Base-by-base conservation (phyloP, 2,888 invertebrate genomes). In the Leuctra nigra region DNA sequence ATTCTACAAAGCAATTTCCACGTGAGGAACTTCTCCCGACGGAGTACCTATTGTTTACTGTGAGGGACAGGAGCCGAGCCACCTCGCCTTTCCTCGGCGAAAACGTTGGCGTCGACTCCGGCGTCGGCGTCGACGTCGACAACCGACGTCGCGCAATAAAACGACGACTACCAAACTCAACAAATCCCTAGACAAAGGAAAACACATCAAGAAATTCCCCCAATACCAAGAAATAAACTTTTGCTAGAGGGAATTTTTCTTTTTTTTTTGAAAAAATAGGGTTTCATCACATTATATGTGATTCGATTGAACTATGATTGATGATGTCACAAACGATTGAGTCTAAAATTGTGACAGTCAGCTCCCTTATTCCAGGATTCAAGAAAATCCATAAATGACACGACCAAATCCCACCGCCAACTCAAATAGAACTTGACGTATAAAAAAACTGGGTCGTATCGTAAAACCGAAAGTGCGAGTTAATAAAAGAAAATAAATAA, bases 1-100 rank as follows among this genome's bases (percentile, higher is more conserved):
- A 50, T 50, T 50, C 20, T 50, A 50, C 50, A 35, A 50, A 50
- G 50, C 50, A 50, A 50, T 50, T 50, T 50, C 50, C 50, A 50
- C 50, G 50, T 50, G 50, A 50, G 33, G 29, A 50, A 50, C 14
- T 18, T 33, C 50, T 50, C 50, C 50, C 50, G 13, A 6, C 18
- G 50, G 50, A 33, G 35, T 9, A 11, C 22, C 33, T 35, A 33
- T 50, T 50, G 50, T 50, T 50, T 50, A 50, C 50, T 50, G 50
- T 50, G 50, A 50, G 50, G 50, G 50, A 29, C 50, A 25, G 16
- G 16, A 11, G 11, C 29, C 29, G 29, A 11, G 7, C 29, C 7
- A 29, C 7, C 6, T 11, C 29, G 29, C 7, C 29, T 29, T 7
- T 6, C 7, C 6, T 11, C 29, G 29, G 29, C 29, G 6, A 29